Evolutionary conservation across 2,113 vertebrate species (phyloP).

Genomic region (Barbus barbus): DNA sequence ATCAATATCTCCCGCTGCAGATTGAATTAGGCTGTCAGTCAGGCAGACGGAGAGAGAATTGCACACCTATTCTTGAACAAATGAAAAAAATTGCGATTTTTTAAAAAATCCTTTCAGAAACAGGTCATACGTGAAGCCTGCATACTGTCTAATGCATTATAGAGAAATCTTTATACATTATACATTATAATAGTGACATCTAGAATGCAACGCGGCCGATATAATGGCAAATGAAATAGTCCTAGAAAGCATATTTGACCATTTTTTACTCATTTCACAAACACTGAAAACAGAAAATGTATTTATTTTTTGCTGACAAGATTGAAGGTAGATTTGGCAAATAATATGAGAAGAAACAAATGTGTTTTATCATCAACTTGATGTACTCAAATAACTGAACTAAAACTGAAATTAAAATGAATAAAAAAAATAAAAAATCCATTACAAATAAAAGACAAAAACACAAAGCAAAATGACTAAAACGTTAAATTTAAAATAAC

Average conservation of each 20-base stretch:
- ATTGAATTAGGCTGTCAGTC: constrained; percentile 19
- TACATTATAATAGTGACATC: not conserved
- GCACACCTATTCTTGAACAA: not conserved
- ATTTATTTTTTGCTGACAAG: not conserved
- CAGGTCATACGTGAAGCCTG: not conserved
- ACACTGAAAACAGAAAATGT: not conserved
- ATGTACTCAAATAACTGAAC: not conserved
- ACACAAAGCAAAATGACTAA: no score
- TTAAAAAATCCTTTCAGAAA: not conserved
- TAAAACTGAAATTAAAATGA: no score
- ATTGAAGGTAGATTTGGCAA: no score
- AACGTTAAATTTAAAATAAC: not conserved
- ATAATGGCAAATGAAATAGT: not conserved
- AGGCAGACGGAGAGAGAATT: not conserved
- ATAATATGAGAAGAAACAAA: no score
- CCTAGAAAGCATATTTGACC: no score
- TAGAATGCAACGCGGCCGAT: not conserved
- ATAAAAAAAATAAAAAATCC: no score
- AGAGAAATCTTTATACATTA: not conserved
- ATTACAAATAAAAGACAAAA: no score
- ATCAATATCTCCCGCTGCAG: constrained; percentile 16
- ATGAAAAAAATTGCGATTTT: no score
- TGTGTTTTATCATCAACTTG: not conserved
- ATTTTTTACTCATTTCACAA: not conserved
- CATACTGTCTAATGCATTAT: not conserved